Conservation (phyloP, 2,797 vertebrate species). For the Channa striata region DNA sequence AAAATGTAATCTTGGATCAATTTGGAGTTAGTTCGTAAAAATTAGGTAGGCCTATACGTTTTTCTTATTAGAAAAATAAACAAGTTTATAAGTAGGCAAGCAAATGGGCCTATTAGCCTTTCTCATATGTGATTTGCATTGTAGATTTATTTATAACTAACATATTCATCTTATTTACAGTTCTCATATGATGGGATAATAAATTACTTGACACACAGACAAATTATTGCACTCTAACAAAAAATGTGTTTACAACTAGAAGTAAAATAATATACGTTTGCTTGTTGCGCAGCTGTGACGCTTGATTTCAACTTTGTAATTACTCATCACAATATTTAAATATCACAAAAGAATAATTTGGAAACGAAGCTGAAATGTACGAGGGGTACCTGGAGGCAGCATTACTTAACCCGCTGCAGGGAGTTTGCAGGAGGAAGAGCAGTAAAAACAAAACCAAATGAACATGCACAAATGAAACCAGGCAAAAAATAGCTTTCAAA, state of each 20-base stretch:
- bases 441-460: neutral
- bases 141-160: too few relatives aligned
- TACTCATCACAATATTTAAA: neutral
- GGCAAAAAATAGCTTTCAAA: neutral
- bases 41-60: too few relatives aligned
- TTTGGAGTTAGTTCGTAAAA: too few relatives aligned
- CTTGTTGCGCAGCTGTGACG: neutral
- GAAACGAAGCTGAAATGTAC: neutral
- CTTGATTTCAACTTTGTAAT: neutral
- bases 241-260: neutral
- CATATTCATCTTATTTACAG: too few relatives aligned
- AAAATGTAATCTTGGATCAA: too few relatives aligned
- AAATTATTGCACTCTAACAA: too few relatives aligned
- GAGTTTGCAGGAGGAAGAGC: slow-evolving; percentile 1
- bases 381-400: neutral
- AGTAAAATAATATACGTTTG: neutral
- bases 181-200: too few relatives aligned
- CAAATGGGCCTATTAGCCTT: too few relatives aligned
- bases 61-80: too few relatives aligned
- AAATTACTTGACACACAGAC: too few relatives aligned
- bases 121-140: too few relatives aligned
- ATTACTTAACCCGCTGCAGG: neutral
- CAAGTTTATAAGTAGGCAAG: too few relatives aligned
- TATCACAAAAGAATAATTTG: neutral
- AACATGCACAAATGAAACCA: neutral